A percentile compares a stretch with the other conserved stretches of the same genome.
Conservation (phyloP, 2,113 vertebrate species). For the Euleptes europaea region DNA sequence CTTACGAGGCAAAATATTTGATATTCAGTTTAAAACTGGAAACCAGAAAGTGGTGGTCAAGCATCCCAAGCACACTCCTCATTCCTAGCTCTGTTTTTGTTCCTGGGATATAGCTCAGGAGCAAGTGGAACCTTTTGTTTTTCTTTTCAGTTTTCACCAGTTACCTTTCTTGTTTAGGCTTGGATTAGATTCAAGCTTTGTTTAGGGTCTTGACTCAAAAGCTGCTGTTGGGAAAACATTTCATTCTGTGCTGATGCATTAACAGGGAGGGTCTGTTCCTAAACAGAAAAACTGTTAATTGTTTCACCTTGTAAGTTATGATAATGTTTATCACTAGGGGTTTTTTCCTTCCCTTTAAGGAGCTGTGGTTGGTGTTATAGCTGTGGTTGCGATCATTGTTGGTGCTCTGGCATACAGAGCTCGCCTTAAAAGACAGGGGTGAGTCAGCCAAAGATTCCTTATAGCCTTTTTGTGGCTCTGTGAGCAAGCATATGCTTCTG, state of each 20-base stretch:
- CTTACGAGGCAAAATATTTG: not conserved
- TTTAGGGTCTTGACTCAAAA: not conserved
- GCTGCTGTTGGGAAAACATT: not conserved
- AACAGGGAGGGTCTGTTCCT: not conserved
- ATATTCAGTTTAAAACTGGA: not conserved
- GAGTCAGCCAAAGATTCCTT: not conserved
- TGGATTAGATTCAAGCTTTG: not conserved
- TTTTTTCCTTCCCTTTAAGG: not conserved
- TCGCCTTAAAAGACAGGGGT: not conserved
- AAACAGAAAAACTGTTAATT: not conserved
- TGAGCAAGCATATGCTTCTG: not conserved
- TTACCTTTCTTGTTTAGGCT: not conserved
- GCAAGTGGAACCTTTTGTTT: no score
- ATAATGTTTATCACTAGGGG: not conserved
- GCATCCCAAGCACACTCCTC: not conserved
- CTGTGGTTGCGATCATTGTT: not conserved
- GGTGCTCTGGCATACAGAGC: not conserved
- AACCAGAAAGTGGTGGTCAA: not conserved
- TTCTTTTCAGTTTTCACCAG: not conserved
- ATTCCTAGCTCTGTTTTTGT: no score
- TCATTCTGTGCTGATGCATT: not conserved
- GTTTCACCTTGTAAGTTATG: not conserved
- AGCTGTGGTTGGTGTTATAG: not conserved
- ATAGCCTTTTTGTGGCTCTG: not conserved
- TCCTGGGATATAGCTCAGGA: not conserved